Evolutionary conservation across 1,140 invertebrate species (phyloP).

Genomic region (Lerema accius): DNA sequence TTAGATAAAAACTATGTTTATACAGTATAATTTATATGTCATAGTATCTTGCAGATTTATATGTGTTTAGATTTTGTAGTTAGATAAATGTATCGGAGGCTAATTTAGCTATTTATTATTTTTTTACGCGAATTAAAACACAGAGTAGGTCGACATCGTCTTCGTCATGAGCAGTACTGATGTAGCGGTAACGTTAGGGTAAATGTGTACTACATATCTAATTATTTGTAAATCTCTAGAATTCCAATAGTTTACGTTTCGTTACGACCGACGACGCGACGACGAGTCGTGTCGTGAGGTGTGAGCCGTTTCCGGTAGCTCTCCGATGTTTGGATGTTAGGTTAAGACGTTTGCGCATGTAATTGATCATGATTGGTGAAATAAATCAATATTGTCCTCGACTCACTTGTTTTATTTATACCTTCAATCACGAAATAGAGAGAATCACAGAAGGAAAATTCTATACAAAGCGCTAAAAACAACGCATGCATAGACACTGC

Average conservation of each 20-base stretch:
- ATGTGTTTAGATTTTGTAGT: slow-evolving; percentile 35
- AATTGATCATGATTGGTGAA: slow-evolving; percentile 59
- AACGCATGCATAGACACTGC: too few relatives aligned
- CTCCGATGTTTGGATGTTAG: slow-evolving; percentile 41
- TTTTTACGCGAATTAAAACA: slow-evolving; percentile 43
- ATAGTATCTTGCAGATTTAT: slow-evolving; percentile 30
- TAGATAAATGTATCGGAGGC: slow-evolving; percentile 39
- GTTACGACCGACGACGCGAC: too few relatives aligned
- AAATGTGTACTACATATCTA: slow-evolving; percentile 37
- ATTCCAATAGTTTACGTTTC: too few relatives aligned
- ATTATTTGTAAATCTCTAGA: slow-evolving; percentile 36
- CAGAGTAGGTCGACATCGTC: slow-evolving; percentile 30
- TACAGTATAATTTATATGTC: slow-evolving; percentile 16
- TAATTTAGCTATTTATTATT: slow-evolving; percentile 45
- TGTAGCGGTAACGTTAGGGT: slow-evolving; percentile 15
- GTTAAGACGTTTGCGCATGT: slow-evolving; percentile 53
- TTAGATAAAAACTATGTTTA: slow-evolving; percentile 6
- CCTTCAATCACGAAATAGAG: background rate
- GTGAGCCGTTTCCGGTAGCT: too few relatives aligned
- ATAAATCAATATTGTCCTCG: slow-evolving; percentile 64
- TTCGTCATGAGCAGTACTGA: slow-evolving; percentile 31
- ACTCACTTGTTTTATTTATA: slow-evolving; percentile 45
- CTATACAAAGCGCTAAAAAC: too few relatives aligned
- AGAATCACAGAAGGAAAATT: too few relatives aligned
- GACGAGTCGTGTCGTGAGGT: too few relatives aligned